phyloP scores from a whole-genome alignment of 2,888 invertebrate genomes.

The Tillus elongatus region DNA sequence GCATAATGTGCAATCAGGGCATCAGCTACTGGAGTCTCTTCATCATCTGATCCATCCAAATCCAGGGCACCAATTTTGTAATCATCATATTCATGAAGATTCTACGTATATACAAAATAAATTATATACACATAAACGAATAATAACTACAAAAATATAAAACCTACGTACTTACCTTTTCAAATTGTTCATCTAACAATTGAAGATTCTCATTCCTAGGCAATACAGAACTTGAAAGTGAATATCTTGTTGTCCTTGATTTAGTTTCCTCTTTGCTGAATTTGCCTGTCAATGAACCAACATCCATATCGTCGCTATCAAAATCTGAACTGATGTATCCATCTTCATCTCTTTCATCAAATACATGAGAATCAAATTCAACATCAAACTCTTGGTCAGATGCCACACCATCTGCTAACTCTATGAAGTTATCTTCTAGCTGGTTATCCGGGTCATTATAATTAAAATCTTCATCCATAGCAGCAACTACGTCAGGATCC shows the following conservation, averaged over 20 bases:
- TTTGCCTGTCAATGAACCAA: conserved; percentile 40
- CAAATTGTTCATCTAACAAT: conserved; percentile 79
- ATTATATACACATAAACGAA: too few relatives aligned
- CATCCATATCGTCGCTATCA: conserved; percentile 40
- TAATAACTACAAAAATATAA: conserved; percentile 5
- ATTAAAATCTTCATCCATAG: conserved; percentile 88
- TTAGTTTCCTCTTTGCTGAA: conserved; percentile 66
- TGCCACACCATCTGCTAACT: conserved; percentile 61
- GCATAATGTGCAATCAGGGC: conserved; percentile 63
- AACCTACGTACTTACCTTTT: conserved; percentile 54
- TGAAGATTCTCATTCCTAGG: conserved; percentile 73
- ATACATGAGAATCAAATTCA: too few relatives aligned
- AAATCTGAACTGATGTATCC: conserved; percentile 25
- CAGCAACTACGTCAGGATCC: conserved; percentile 89
- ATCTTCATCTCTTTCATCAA: conserved; percentile 36
- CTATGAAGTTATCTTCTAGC: conserved; percentile 88
- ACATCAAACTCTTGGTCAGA: conserved; percentile 43
- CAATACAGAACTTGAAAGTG: conserved; percentile 87
- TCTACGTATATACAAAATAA: too few relatives aligned
- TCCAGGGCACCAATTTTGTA: conserved; percentile 84
- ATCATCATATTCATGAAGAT: conserved; percentile 79
- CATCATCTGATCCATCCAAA: conserved; percentile 81
- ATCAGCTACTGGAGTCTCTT: conserved; percentile 55
- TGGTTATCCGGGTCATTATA: conserved; percentile 72
- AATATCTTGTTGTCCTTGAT: conserved; percentile 86